These are phyloP conservation scores for Rhabdomys pumilio DNA, from an alignment of 2,797 vertebrate species.

Conservation along the genomic window DNA sequence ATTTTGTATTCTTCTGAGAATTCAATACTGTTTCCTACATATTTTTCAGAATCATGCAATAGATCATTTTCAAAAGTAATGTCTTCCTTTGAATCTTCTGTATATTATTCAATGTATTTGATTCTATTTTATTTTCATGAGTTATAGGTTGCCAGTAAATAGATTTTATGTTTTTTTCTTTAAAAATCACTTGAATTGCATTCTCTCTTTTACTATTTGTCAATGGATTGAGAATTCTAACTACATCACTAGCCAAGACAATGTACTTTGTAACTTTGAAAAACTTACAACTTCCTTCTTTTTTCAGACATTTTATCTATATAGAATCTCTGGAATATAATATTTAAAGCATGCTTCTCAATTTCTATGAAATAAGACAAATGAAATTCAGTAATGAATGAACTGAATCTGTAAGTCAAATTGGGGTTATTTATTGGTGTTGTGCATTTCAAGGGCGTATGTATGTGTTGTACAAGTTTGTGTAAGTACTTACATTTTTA, in stretches of 20 bases:
- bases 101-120: slow-evolving; percentile 38
- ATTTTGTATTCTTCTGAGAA: slow-evolving; percentile 62
- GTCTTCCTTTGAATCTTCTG: slow-evolving; percentile 41
- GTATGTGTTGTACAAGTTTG: not conserved
- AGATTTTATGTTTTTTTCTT: not conserved
- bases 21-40: slow-evolving; percentile 22
- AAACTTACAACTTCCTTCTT: not conserved
- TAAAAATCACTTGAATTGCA: slow-evolving; percentile 30
- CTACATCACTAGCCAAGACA: not conserved
- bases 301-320: not conserved
- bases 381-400: not conserved
- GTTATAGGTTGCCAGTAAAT: not conserved
- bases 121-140: slow-evolving; percentile 30
- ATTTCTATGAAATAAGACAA: not conserved
- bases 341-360: not conserved
- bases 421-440: not conserved
- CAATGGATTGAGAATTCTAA: not conserved
- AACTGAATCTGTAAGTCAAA: not conserved
- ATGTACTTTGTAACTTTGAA: not conserved
- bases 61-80: slow-evolving; percentile 60
- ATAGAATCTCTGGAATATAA: not conserved
- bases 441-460: not conserved
- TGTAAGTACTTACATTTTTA: not conserved
- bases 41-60: slow-evolving; percentile 28
- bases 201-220: not conserved